phyloP scores from a whole-genome alignment of 2,888 invertebrate species.

The Mactromeris polynyma region DNA sequence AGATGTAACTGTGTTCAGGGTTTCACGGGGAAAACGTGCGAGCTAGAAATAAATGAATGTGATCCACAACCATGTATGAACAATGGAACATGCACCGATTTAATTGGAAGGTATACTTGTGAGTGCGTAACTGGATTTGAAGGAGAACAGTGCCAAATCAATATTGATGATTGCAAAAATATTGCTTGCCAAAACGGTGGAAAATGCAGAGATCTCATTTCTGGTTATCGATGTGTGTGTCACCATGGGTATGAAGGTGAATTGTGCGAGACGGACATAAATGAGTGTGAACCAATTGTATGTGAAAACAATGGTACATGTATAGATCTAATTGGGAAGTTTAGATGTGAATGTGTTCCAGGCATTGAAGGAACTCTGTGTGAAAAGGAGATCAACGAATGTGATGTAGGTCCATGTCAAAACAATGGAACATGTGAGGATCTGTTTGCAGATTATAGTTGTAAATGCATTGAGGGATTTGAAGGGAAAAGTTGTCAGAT shows the following conservation, averaged over 20 bases:
- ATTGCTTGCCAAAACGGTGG: slow-evolving; percentile 69
- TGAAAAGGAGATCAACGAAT: slow-evolving; percentile 24
- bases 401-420: slow-evolving; percentile 14
- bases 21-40: slow-evolving; percentile 61
- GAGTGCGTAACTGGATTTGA: slow-evolving; percentile 58
- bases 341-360: slow-evolving; percentile 51
- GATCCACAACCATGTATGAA: slow-evolving; percentile 60
- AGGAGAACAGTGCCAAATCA: slow-evolving; percentile 63
- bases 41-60: slow-evolving; percentile 68
- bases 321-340: slow-evolving; percentile 51
- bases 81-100: slow-evolving; percentile 66
- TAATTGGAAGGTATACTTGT: slow-evolving; percentile 65
- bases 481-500: not conserved
- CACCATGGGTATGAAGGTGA: slow-evolving; percentile 61
- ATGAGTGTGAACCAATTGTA: slow-evolving; percentile 51
- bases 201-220: slow-evolving; percentile 64
- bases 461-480: slow-evolving; percentile 26
- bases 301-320: slow-evolving; percentile 41
- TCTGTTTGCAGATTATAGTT: slow-evolving; percentile 4
- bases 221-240: slow-evolving; percentile 70
- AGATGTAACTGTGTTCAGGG: slow-evolving; percentile 66
- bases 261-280: slow-evolving; percentile 51
- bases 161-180: slow-evolving; percentile 68
- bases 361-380: slow-evolving; percentile 42
- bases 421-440: slow-evolving; percentile 27